Evolutionary conservation across 2,888 invertebrate genomes (phyloP).

Genomic region (Leptinotarsa tumamoca): DNA sequence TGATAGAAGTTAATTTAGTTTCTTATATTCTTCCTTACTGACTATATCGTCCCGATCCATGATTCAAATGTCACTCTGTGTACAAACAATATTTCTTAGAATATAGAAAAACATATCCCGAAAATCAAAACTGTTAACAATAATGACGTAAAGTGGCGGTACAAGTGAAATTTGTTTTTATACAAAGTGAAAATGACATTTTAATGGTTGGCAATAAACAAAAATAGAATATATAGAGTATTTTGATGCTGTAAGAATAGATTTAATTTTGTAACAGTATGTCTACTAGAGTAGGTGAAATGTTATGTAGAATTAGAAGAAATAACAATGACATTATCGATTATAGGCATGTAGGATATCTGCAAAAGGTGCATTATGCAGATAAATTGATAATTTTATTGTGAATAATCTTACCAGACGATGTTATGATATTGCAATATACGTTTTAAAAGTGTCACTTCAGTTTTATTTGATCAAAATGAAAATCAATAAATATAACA

Average conservation of each 20-base stretch:
- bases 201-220: constrained; percentile 58
- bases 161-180: constrained; percentile 45
- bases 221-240: constrained; percentile 51
- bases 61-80: constrained; percentile 48
- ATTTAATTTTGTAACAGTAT: constrained; percentile 59
- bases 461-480: neutral
- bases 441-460: neutral
- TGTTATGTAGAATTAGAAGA: constrained; percentile 39
- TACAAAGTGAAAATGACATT: constrained; percentile 44
- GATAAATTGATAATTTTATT: constrained; percentile 3
- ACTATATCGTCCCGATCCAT: constrained; percentile 8
- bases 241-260: constrained; percentile 52
- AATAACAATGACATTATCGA: constrained; percentile 5
- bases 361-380: neutral
- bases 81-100: constrained; percentile 28
- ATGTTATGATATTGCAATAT: constrained; percentile 9
- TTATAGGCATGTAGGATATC: constrained; percentile 24
- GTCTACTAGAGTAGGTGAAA: constrained; percentile 8
- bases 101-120: constrained; percentile 39
- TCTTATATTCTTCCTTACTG: neutral
- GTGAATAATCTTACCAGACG: neutral
- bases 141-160: constrained; percentile 44
- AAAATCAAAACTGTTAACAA: constrained; percentile 39
- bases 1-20: neutral
- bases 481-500: neutral